Base-by-base conservation (phyloP, 2,888 invertebrate species). In the Cremastobaeus sp. region DNA sequence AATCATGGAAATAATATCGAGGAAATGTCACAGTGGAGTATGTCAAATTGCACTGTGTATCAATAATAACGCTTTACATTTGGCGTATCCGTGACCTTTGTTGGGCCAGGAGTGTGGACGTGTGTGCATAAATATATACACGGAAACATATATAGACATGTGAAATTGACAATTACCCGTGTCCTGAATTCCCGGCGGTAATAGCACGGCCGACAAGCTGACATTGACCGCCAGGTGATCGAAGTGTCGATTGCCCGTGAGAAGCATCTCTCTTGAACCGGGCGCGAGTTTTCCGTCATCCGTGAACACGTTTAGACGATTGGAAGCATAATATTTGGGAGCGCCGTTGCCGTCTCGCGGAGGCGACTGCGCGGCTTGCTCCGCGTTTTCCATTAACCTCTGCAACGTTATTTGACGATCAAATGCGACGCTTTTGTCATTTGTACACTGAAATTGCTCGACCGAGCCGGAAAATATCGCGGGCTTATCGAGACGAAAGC, bases 331-430 rank as follows among this genome's bases (percentile, higher is more conserved):
- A 88, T 94, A 96, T 86, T 92, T 91, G 12, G 92, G 92, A 78
- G 90, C 90, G 48, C 89, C 83, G 73, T 90, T 90, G 64, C 91
- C 88, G 81, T 93, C 91, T 35, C 83, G 82, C 3, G 86, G 83
- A 1, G 83, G 82, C 9, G 95, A 91, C 11, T 95, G 90, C 0
- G 96, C 95, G 0, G 95, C 95, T 86, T 94, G 93, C 86, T 96
- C 96, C 0, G 96, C 96, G 9, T 94, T 95, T 88, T 96, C 96
- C 93, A 96, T 95, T 83, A 96, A 93, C 79, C 96, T 93, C 96
- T 96, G 89, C 15, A 89, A 88, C n/a, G n/a, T n/a, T n/a, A n/a
- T n/a, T n/a, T n/a, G n/a, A n/a, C n/a, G n/a, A n/a, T n/a, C n/a
- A n/a, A n/a, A n/a, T n/a, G n/a, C n/a, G n/a, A n/a, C n/a, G n/a